Conservation (phyloP, 2,113 vertebrate genomes). For the Miniopterus natalensis region DNA sequence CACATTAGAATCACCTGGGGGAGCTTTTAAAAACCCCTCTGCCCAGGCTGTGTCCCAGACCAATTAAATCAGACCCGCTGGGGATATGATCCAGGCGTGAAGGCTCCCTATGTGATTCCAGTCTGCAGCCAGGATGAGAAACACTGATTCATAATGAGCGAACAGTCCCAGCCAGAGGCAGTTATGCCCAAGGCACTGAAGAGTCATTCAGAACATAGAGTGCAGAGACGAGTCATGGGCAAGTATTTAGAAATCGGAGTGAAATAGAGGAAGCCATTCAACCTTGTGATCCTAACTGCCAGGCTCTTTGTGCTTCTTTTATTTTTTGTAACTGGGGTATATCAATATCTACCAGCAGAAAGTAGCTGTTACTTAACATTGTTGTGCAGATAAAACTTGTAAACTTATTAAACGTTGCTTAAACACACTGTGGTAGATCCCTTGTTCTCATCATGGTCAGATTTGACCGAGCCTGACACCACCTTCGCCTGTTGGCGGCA, state of each 20-base stretch:
- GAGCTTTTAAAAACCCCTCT: neutral
- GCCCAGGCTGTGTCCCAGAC: neutral
- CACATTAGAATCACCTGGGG: neutral
- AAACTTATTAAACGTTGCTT: neutral
- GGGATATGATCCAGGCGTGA: neutral
- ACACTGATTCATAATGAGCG: neutral
- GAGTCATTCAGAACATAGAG: neutral
- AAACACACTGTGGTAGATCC: neutral
- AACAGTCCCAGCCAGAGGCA: neutral
- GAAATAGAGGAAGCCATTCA: neutral
- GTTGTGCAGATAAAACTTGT: neutral
- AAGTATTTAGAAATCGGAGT: neutral
- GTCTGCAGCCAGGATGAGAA: neutral
- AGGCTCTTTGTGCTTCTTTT: neutral
- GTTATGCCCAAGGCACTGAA: neutral
- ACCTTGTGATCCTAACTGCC: neutral
- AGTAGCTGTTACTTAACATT: neutral
- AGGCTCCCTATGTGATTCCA: neutral
- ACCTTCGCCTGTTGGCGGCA: neutral
- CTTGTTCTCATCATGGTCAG: neutral
- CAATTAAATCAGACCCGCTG: neutral
- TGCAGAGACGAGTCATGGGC: neutral
- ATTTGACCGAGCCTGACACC: neutral
- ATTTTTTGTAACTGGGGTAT: neutral
- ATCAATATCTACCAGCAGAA: neutral